Base-by-base conservation (phyloP, 2,797 vertebrate species). In the Neosilurus mollespiculum region DNA sequence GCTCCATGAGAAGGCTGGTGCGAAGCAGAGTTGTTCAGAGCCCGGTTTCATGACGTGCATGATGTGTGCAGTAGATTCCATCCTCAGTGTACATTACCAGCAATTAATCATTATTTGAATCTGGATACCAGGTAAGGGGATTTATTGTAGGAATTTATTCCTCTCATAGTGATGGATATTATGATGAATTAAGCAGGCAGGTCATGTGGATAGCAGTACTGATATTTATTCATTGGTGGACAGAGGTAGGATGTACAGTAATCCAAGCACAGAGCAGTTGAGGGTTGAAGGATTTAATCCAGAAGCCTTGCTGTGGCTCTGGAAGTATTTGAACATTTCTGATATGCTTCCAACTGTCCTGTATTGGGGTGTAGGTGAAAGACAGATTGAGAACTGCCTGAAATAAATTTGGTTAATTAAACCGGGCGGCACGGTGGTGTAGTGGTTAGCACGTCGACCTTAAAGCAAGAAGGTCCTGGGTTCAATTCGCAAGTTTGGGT, bases 1-100 rank as follows among this genome's bases (percentile, higher is more conserved):
- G 64, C 54, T 61, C 56, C 53, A 59, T 51, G 73, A n/a, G 34
- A 83, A 51, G 54, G 18, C 73, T 59, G 76, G n/a, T 65, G 51
- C 62, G 54, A 70, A 70, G 66, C 58, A 18, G 15, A 64, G 49
- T 69, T 49, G 56, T 72, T 81, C 78, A 22, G 67, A 83, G 37
- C 51, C 64, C 58, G 77, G 54, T 59, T 79, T 81, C 43, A 65
- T 66, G 51, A 75, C 61, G 9, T 84, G 82, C 58, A 64, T 72
- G 67, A 65, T 66, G 14, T 80, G 77, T 37, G 67, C 59, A 66
- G 20, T 54, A 62, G 18, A 73, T 54, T 80, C n/a, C 58, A 43
- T 79, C 20, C 78, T 61, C 15, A 26, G 51, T 65, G 15, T 53
- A 64, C 37, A 20, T 64, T 11, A 37, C 43, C 24, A 67, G 56